phyloP scores from a whole-genome alignment of 2,797 vertebrate species.

The Pteropus rufus region DNA sequence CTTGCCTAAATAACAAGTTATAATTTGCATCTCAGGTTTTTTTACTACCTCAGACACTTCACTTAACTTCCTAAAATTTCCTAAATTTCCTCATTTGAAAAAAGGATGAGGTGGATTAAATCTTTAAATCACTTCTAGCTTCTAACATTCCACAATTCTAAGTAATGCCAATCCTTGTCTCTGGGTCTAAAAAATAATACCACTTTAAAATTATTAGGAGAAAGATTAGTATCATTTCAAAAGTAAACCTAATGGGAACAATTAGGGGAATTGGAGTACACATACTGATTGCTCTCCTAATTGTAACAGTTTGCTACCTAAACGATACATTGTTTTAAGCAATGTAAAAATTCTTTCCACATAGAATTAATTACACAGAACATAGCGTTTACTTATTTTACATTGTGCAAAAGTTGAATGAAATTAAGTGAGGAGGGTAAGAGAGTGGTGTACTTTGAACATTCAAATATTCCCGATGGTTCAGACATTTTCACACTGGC shows the following conservation, averaged over 20 bases:
- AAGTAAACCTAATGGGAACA: not conserved
- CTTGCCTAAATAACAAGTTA: not conserved
- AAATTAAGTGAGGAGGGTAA: not conserved
- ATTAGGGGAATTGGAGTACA: not conserved
- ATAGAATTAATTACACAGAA: not conserved
- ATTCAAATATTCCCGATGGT: not conserved
- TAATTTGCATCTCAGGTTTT: not conserved
- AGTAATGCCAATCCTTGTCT: not conserved
- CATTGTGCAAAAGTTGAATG: not conserved
- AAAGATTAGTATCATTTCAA: not conserved
- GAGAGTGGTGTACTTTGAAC: not conserved
- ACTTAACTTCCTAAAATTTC: not conserved
- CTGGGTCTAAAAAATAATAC: not conserved
- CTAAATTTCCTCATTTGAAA: not conserved
- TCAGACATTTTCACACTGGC: not conserved
- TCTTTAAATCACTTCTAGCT: not conserved
- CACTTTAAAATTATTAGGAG: not conserved
- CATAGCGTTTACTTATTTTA: conserved; percentile 26
- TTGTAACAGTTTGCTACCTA: not conserved
- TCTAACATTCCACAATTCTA: not conserved
- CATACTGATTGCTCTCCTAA: not conserved
- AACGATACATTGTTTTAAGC: not conserved
- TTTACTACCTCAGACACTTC: not conserved
- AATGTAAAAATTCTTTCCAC: not conserved
- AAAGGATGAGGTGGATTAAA: not conserved